phyloP scores from a whole-genome alignment of 2,888 invertebrate species.

The Eristalis intricaria region DNA sequence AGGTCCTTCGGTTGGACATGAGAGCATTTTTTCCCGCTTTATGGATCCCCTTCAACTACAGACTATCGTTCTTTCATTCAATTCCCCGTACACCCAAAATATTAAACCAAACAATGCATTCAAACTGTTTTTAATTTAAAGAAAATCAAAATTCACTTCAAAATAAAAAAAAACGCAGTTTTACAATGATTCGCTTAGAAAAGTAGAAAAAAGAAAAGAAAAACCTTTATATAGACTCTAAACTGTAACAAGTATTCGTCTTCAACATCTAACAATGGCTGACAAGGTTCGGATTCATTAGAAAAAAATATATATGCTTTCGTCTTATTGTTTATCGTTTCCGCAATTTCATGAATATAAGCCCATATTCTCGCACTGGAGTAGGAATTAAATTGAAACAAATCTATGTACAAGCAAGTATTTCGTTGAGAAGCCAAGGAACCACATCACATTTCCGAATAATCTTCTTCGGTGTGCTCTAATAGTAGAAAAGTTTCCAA shows the following conservation, averaged over 20 bases:
- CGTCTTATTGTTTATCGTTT: slow-evolving; percentile 9
- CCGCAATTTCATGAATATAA: not conserved
- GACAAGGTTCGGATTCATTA: not conserved
- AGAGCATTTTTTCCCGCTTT: too few species aligned
- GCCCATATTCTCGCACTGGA: not conserved
- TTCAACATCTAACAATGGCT: slow-evolving; percentile 25
- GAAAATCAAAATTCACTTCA: not conserved
- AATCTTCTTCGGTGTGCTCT: slow-evolving; percentile 50
- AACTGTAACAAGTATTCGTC: slow-evolving; percentile 36
- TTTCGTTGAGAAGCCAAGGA: not conserved
- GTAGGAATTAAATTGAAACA: slow-evolving; percentile 31
- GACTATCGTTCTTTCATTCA: too few species aligned
- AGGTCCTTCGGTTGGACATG: too few species aligned
- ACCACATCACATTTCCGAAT: slow-evolving; percentile 39
- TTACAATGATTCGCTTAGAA: slow-evolving; percentile 18
- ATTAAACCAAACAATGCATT: not conserved
- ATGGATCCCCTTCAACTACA: too few species aligned
- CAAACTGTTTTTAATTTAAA: not conserved
- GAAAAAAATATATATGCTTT: slow-evolving; percentile 15
- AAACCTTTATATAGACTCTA: slow-evolving; percentile 23
- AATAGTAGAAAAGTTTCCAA: slow-evolving; percentile 77
- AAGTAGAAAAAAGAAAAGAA: slow-evolving; percentile 22
- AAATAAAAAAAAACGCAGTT: not conserved
- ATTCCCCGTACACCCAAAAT: not conserved
- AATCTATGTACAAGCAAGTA: slow-evolving; percentile 45